These are phyloP conservation scores for Tinamus guttatus DNA, from an alignment of 2,113 vertebrate genomes.

Conservation along the genomic window DNA sequence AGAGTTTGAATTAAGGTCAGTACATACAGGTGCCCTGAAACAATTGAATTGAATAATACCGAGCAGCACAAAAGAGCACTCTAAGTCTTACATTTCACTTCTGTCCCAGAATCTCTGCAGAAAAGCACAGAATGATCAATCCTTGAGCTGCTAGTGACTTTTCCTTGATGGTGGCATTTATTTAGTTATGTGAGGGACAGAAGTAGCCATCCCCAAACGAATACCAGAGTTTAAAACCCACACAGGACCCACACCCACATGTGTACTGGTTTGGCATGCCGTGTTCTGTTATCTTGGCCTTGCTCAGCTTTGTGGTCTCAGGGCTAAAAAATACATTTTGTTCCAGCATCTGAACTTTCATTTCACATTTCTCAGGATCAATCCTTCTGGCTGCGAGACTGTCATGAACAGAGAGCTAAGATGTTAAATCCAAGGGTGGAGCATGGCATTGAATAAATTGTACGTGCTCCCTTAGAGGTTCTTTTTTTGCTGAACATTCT, in stretches of 20 bases:
- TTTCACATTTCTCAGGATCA: neutral
- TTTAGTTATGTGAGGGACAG: neutral
- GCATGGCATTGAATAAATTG: neutral
- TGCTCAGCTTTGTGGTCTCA: conserved; percentile 25
- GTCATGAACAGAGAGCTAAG: neutral
- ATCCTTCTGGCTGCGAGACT: neutral
- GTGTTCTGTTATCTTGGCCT: neutral
- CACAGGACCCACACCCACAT: neutral
- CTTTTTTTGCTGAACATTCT: neutral
- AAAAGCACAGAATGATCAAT: neutral
- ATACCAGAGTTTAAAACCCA: neutral
- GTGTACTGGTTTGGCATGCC: neutral
- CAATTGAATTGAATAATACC: neutral
- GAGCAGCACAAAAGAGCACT: neutral
- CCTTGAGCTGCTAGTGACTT: neutral
- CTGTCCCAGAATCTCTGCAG: neutral
- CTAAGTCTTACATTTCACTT: neutral
- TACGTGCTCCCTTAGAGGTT: neutral
- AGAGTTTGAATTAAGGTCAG: neutral
- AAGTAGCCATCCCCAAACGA: neutral
- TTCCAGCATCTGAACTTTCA: conserved; percentile 11
- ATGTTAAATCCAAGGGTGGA: conserved; percentile 7
- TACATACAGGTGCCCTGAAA: neutral
- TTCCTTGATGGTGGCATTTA: neutral
- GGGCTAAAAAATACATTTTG: neutral